Conservation (phyloP, 2,113 vertebrate species). For the Galbula dea region DNA sequence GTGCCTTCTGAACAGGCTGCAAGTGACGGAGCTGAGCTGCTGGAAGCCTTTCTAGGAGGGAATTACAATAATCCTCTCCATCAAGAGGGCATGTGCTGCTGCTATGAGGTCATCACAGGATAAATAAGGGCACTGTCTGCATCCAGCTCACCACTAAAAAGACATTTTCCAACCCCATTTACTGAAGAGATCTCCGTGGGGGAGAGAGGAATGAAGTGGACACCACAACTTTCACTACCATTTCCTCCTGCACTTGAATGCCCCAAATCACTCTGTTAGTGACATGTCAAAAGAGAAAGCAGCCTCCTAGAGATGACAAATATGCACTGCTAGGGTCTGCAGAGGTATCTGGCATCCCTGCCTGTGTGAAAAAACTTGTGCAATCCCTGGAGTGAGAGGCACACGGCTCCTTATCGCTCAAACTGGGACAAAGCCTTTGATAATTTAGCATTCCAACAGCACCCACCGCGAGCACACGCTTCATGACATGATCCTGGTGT, state of each 20-base stretch:
- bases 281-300: neutral
- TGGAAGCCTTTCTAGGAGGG: conserved; percentile 43
- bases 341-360: neutral
- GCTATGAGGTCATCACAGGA: conserved; percentile 44
- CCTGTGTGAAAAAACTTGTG: neutral
- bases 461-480: neutral
- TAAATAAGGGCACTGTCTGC: conserved; percentile 47
- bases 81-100: conserved; percentile 43
- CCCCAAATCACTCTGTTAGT: neutral
- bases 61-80: conserved; percentile 67
- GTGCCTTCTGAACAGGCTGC: conserved; percentile 20
- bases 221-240: neutral
- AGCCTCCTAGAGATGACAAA: neutral
- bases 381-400: neutral
- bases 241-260: neutral
- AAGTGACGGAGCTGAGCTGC: conserved; percentile 57
- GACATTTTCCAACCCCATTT: conserved; percentile 39
- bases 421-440: neutral
- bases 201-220: neutral
- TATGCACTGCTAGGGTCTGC: neutral
- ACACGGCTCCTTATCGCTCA: neutral
- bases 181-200: neutral
- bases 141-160: neutral
- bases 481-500: neutral
- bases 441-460: neutral